Percentiles rank a stretch among this genome's conserved stretches.
Conservation (phyloP, 2,888 invertebrate genomes). For the Oligia latruncula region DNA sequence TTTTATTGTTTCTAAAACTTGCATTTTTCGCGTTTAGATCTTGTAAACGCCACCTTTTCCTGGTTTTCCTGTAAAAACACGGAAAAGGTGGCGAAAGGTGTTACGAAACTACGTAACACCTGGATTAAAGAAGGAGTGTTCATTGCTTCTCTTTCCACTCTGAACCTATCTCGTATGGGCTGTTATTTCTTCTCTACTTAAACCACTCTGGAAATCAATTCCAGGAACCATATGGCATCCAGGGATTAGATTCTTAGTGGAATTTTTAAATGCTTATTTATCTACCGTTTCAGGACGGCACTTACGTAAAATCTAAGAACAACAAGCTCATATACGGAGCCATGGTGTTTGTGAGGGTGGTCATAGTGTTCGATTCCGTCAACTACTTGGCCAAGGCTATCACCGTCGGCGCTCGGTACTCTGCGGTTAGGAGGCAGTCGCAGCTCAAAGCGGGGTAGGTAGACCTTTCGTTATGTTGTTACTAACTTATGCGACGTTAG, state of each 20-base stretch:
- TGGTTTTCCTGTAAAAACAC: no score
- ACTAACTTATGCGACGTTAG: neutral
- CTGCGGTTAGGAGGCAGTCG: conserved; percentile 96
- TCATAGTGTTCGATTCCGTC: conserved; percentile 94
- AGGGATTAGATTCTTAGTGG: neutral
- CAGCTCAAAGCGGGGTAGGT: conserved; percentile 93
- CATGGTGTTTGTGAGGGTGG: conserved; percentile 97
- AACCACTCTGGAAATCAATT: neutral
- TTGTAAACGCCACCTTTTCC: no score
- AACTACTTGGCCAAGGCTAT: conserved; percentile 94
- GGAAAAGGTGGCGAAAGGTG: no score
- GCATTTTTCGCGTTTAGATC: no score
- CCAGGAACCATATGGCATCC: neutral
- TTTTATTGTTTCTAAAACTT: no score
- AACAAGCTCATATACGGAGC: conserved; percentile 96
- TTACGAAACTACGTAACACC: no score
- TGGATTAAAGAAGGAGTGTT: neutral
- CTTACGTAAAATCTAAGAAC: conserved; percentile 94
- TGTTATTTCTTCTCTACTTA: neutral
- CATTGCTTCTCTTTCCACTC: neutral
- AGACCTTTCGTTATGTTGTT: neutral
- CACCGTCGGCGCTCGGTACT: conserved; percentile 97
- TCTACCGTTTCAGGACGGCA: conserved; percentile 92
- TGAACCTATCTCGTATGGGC: neutral
- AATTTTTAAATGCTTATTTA: neutral